Evolutionary conservation across 2,113 vertebrate species (phyloP), one percentile per base, ranked within the genome.

Genomic region (Eonycteris spelaea): DNA sequence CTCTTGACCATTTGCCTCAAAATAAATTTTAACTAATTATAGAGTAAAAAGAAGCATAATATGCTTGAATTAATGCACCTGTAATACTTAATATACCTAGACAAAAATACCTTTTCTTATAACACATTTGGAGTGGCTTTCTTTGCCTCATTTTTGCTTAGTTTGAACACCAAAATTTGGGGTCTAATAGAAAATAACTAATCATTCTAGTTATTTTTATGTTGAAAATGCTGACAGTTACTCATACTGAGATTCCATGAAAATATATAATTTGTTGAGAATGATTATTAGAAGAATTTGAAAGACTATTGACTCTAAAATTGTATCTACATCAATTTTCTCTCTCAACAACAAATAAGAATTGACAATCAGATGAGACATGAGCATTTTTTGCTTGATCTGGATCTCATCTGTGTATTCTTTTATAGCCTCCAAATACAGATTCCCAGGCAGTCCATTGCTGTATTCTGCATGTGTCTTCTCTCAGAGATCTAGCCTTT

Each of bases 81-180:
- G 11, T 67, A 71, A 61, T 79, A 86, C 45, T 35, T 43, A 83
- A 48, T 53, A 90, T 19, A 84, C n/a, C 15, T 35, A 48, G 28
- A 65, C 12, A 79, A 95, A 97, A 84, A 87, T 59, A 57, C 40
- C 19, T 40, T 19, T 74, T 94, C 68, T 90, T 57, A 10, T 38
- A 92, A 71, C 28, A 87, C 21, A 40, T 84, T 93, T 78, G 14
- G 8, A 73, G 38, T 70, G 7, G 18, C 75, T 33, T 18, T 38
- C 24, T 33, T 87, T 87, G 30, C 24, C 11, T 94, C 57, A 77
- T 80, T 95, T 95, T 97, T 96, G 43, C 57, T 86, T 91, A 73
- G 43, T 95, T 90, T 74, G 12, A 93, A 86, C 45, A 28, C 21
- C 35, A 78, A 7, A 96, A 89, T 68, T 96, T 83, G 86, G 18